phyloP scores from a whole-genome alignment of 1,140 invertebrate genomes.

The Drosophila simulans region DNA sequence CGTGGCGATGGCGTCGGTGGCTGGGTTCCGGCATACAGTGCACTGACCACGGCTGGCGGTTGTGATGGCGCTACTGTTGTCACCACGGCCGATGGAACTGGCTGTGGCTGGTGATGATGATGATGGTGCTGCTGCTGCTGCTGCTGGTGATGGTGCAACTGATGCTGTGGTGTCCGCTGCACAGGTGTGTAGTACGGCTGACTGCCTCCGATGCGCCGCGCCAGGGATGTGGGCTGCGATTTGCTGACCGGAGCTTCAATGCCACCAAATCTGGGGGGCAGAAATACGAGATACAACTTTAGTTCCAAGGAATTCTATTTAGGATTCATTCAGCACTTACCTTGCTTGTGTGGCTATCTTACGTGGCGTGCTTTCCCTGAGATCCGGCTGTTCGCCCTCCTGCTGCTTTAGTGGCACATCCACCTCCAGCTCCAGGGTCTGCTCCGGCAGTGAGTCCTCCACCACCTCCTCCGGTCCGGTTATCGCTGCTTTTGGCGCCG shows the following conservation, averaged over 20 bases:
- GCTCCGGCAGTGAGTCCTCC: slow-evolving; percentile 9
- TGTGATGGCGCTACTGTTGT: slow-evolving; percentile 57
- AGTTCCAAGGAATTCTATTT: neutral
- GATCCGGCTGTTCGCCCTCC: slow-evolving; percentile 12
- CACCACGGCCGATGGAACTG: neutral
- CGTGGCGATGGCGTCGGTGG: slow-evolving; percentile 90
- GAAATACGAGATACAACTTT: neutral
- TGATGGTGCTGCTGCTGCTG: slow-evolving; percentile 8
- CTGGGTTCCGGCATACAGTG: slow-evolving; percentile 77
- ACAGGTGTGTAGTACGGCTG: slow-evolving; percentile 70
- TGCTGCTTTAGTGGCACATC: slow-evolving; percentile 6
- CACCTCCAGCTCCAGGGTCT: slow-evolving; percentile 26
- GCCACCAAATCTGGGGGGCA: slow-evolving; percentile 15
- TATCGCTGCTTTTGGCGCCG: slow-evolving; percentile 60
- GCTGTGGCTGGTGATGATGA: slow-evolving; percentile 23
- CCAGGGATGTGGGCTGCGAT: slow-evolving; percentile 52
- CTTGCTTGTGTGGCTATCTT: slow-evolving; percentile 23
- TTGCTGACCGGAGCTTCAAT: slow-evolving; percentile 34
- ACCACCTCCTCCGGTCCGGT: neutral
- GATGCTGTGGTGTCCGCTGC: slow-evolving; percentile 69
- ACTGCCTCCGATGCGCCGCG: slow-evolving; percentile 63
- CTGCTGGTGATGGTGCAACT: slow-evolving; percentile 55
- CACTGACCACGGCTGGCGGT: slow-evolving; percentile 83
- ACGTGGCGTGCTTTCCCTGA: slow-evolving; percentile 21
- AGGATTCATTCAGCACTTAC: slow-evolving; percentile 6